A percentile compares a stretch with the other conserved stretches of the same genome.
Evolutionary conservation across 1,140 invertebrate genomes (phyloP).

Genomic region (Cydia splendana): DNA sequence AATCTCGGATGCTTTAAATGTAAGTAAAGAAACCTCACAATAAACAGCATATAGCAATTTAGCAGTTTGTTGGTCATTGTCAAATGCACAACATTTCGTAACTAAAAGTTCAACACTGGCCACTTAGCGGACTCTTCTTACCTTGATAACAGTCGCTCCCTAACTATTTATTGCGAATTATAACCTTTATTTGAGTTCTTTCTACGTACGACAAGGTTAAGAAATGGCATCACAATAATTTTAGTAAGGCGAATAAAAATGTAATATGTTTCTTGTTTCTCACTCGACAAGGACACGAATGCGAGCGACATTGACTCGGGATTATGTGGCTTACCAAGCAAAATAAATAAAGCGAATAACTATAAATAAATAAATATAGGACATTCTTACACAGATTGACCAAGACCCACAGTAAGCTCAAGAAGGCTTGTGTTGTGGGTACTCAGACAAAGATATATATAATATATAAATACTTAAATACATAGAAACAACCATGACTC

Average conservation of each 20-base stretch:
- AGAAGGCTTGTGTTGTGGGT: too few relatives aligned
- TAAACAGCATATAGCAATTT: background rate
- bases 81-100: background rate
- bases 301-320: background rate
- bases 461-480: too few relatives aligned
- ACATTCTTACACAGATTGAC: too few relatives aligned
- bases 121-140: background rate
- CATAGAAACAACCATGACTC: too few relatives aligned
- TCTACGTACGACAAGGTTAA: conserved; percentile 1
- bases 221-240: conserved; percentile 8
- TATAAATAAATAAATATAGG: too few relatives aligned
- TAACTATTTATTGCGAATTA: background rate
- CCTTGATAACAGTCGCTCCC: background rate
- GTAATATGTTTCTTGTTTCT: background rate
- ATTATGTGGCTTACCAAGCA: background rate
- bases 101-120: background rate
- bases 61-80: background rate
- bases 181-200: background rate
- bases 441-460: too few relatives aligned
- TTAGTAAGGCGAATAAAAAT: conserved; percentile 4
- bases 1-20: background rate
- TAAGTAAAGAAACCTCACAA: background rate
- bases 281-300: background rate
- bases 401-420: too few relatives aligned
- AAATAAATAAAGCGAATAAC: background rate